Evolutionary conservation across 2,888 invertebrate species (phyloP).

Genomic region (Diloba caeruleocephala): DNA sequence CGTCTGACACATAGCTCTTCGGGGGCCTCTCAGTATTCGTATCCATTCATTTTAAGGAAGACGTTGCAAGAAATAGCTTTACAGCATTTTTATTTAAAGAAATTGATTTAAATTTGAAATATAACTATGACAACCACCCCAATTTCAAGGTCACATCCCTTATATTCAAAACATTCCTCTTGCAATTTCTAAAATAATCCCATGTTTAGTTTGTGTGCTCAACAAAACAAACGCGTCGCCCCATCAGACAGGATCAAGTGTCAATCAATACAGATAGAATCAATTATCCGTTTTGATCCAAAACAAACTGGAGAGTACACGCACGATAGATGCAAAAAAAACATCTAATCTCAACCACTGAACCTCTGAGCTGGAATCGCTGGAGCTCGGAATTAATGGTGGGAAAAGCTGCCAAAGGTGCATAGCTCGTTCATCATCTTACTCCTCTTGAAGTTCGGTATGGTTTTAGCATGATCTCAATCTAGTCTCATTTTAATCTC

Average conservation of each 20-base stretch:
- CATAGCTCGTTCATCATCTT: too few relatives aligned
- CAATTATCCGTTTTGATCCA: constrained; percentile 74
- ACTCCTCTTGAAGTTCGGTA: too few relatives aligned
- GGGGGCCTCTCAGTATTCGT: too few relatives aligned
- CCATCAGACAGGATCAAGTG: constrained; percentile 66
- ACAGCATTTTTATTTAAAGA: too few relatives aligned
- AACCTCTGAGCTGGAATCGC: constrained; percentile 29
- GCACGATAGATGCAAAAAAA: constrained; percentile 64
- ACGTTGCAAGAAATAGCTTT: too few relatives aligned
- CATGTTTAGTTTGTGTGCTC: constrained; percentile 24
- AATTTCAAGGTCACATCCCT: too few relatives aligned
- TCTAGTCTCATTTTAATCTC: too few relatives aligned
- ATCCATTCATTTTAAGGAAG: too few relatives aligned
- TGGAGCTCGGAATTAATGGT: too few relatives aligned
- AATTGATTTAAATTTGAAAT: not conserved
- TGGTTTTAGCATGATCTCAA: too few relatives aligned
- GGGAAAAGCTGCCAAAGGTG: too few relatives aligned
- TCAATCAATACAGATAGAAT: constrained; percentile 70
- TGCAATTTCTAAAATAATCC: constrained; percentile 41
- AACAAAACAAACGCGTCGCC: constrained; percentile 45
- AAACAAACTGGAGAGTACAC: constrained; percentile 64
- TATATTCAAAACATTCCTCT: not conserved
- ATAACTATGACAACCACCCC: not conserved
- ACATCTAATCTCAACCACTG: constrained; percentile 44
- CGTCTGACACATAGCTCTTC: too few relatives aligned